phyloP scores from a whole-genome alignment of 2,113 vertebrate genomes.

The Balaeniceps rex region DNA sequence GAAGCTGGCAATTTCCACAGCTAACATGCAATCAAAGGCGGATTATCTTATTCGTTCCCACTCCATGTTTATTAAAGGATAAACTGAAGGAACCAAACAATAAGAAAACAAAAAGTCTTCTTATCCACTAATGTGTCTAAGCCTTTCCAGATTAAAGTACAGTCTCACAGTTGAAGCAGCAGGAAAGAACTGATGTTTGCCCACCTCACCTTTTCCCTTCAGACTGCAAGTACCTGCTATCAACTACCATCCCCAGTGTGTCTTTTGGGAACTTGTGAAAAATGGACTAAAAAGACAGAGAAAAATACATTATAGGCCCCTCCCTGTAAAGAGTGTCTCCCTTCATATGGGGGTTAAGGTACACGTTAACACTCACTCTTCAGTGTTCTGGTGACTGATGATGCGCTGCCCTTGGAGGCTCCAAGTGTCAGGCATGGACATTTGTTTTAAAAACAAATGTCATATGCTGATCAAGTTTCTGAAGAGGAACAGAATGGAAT shows the following conservation, averaged over 20 bases:
- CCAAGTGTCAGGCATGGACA: not conserved
- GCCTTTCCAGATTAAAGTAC: not conserved
- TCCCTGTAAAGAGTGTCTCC: not conserved
- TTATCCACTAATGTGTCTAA: not conserved
- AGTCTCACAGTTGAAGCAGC: not conserved
- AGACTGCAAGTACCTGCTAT: not conserved
- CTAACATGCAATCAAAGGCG: not conserved
- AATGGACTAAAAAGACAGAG: not conserved
- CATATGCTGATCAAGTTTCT: accelerated
- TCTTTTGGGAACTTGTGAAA: not conserved
- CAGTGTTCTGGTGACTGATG: not conserved
- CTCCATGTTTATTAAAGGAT: not conserved
- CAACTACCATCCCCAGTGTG: not conserved
- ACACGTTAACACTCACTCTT: not conserved
- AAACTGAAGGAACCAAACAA: not conserved
- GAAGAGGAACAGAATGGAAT: not conserved
- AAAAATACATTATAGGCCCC: not conserved
- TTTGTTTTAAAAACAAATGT: not conserved
- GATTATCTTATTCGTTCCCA: not conserved
- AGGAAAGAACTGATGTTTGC: not conserved
- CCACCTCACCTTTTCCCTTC: not conserved
- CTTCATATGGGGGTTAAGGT: not conserved
- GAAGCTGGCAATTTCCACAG: not conserved
- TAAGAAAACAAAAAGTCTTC: not conserved
- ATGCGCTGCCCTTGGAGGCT: not conserved